Base-by-base conservation (phyloP, 1,140 invertebrate genomes). In the Rhopalosiphum maidis region DNA sequence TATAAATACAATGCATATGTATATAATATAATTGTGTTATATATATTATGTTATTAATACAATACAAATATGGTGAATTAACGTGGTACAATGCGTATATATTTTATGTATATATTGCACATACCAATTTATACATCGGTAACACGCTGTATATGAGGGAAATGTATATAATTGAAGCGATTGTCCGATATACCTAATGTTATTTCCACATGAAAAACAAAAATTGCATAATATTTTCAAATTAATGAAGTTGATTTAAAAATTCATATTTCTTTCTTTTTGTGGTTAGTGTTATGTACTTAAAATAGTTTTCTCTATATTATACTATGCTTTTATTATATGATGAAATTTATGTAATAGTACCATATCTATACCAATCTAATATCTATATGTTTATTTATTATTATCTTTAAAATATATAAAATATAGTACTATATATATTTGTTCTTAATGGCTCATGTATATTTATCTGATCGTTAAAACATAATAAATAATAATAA, bases 61-160 rank as follows among this genome's bases (percentile, higher is more conserved):
- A 87, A 48, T 46, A 87, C 41, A 87, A 87, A 87, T n/a, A 87
- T 46, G 85, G 85, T 25, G 18, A 87, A 85, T 87, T 46, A 87
- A 87, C 43, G 43, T 21, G 15, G 30, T 46, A 48, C n/a, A 46
- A n/a, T 18, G 41, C 4, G 23, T 85, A 37, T 25, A 85, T 82
- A 82, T 22, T 21, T 46, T 30, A 25, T n/a, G 30, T 43, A 25
- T 35, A 15, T 25, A 85, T 43, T 85, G 37, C 83, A 18, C 60
- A 77, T 77, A n/a, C 0, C 30, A 77, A 77, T 60, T 25, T 60
- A 60, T 77, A n/a, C n/a, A n/a, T 77, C 60, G 60, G 18, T 21
- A n/a, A 68, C 30, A n/a, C 2, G 4, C 30, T 68, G 15, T 18
- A 30, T 68, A 68, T 25, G 11, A 30, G 11, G 30, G 30, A 68